Conservation (phyloP, 2,888 invertebrate genomes). For the Theodoxus fluviatilis region DNA sequence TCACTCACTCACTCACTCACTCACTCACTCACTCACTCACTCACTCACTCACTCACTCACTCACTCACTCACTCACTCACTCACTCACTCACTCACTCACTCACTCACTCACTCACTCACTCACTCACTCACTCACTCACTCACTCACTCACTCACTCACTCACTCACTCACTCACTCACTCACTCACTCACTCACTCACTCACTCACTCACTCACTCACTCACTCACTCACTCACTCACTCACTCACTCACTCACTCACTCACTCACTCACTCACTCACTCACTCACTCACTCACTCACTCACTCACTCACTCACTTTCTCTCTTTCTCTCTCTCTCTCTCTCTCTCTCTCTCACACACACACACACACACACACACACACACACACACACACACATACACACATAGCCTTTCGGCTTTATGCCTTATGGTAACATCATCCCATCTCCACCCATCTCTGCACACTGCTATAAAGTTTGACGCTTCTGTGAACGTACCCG, state of each 20-base stretch:
- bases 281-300: background rate
- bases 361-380: slow-evolving; percentile 11
- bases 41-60: background rate
- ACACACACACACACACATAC: slow-evolving; percentile 12
- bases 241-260: too few species aligned
- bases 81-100: background rate
- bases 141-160: slow-evolving; percentile 1
- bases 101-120: background rate
- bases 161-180: slow-evolving; percentile 4
- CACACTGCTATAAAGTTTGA: too few species aligned
- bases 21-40: background rate
- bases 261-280: background rate
- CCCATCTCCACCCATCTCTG: too few species aligned
- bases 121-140: background rate
- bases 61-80: background rate
- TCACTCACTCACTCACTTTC: background rate
- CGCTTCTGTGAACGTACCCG: too few species aligned
- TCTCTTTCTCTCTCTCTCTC: slow-evolving; percentile 15
- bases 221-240: too few species aligned
- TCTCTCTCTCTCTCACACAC: background rate
- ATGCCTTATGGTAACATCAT: too few species aligned
- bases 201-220: background rate
- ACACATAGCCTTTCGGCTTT: too few species aligned
- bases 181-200: slow-evolving; percentile 1
- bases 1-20: slow-evolving; percentile 14